These are phyloP conservation scores for Pandion haliaetus DNA, from an alignment of 2,113 vertebrate genomes.

Conservation along the genomic window DNA sequence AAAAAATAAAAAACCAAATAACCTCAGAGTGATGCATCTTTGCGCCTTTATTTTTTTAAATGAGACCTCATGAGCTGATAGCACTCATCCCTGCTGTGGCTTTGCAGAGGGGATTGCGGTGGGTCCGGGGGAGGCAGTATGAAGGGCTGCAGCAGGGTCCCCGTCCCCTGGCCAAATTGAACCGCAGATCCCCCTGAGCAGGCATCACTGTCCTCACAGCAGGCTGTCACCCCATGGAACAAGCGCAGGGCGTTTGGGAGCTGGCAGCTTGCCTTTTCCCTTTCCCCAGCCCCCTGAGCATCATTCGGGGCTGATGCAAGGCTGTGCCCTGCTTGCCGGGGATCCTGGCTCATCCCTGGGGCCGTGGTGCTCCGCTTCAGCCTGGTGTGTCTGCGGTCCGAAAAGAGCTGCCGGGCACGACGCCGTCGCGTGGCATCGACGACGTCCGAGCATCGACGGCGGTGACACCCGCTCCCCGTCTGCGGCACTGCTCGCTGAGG, in stretches of 20 bases:
- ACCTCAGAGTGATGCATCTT: neutral
- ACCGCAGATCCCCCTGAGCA: accelerated
- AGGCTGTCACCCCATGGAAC: neutral
- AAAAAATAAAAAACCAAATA: neutral
- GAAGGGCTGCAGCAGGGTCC: too few species aligned
- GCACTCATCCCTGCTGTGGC: neutral
- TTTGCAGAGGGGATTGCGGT: neutral
- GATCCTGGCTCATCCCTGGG: neutral
- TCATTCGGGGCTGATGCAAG: neutral
- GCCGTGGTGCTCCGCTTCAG: neutral
- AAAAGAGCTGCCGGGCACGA: too few species aligned
- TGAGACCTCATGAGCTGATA: neutral
- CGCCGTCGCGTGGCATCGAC: neutral
- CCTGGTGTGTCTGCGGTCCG: neutral
- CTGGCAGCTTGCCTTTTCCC: neutral
- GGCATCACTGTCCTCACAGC: neutral
- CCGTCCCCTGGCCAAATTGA: accelerated
- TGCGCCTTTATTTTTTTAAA: neutral
- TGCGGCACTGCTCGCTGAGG: neutral
- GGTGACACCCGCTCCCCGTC: neutral
- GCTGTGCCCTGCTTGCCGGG: neutral
- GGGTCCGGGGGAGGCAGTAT: neutral
- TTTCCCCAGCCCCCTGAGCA: neutral
- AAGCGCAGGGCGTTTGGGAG: accelerated
- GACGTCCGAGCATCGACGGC: neutral